phyloP scores from a whole-genome alignment of 2,888 invertebrate species.

The Mesopsocus fuscifrons region DNA sequence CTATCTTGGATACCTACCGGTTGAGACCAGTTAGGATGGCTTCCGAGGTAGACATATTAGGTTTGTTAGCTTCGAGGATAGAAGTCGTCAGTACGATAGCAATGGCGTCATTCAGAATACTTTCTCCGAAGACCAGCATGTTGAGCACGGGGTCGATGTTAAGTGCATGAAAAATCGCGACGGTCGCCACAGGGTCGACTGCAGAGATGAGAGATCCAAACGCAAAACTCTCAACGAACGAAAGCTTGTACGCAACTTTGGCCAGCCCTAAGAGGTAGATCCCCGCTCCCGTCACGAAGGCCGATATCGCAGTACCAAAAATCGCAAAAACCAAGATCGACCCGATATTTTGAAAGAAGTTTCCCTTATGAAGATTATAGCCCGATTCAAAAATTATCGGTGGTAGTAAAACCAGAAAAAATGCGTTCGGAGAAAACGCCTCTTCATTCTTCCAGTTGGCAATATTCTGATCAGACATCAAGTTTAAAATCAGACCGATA shows the following conservation, averaged over 20 bases:
- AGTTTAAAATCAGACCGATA: conserved; percentile 76
- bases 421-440: conserved; percentile 94
- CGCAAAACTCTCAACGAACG: conserved; percentile 94
- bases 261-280: conserved; percentile 87
- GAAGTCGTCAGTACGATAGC: conserved; percentile 93
- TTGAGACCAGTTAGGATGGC: conserved; percentile 76
- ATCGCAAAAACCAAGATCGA: conserved; percentile 96
- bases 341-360: conserved; percentile 94
- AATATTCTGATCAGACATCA: conserved; percentile 73
- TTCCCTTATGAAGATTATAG: conserved; percentile 95
- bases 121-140: conserved; percentile 95
- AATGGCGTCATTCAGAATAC: conserved; percentile 94
- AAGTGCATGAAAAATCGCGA: conserved; percentile 94
- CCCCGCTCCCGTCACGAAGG: conserved; percentile 90
- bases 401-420: conserved; percentile 87
- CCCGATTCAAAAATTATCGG: conserved; percentile 99
- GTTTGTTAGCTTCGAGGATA: conserved; percentile 49
- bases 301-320: conserved; percentile 91
- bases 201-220: conserved; percentile 97
- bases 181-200: conserved; percentile 96
- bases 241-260: conserved; percentile 74
- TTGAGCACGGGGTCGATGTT: conserved; percentile 95
- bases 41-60: conserved; percentile 51
- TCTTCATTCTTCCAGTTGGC: conserved; percentile 96
- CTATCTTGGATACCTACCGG: conserved; percentile 27